A percentile compares a stretch with the other conserved stretches of the same genome.
These are phyloP conservation scores for Tipula unca DNA, from an alignment of 2,888 invertebrate species.

Conservation along the genomic window DNA sequence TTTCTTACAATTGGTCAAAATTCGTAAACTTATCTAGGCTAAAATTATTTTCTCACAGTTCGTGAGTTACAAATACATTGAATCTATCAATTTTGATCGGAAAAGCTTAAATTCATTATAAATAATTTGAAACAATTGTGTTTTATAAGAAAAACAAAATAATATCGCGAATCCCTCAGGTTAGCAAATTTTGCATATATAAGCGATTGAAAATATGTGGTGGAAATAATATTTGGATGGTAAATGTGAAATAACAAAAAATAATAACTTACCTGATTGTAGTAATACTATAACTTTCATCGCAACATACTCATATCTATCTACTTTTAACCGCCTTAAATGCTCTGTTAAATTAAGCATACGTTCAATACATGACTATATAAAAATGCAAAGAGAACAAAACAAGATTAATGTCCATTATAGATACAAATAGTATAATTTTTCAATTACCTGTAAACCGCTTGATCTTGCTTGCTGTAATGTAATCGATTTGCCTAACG, in stretches of 20 bases:
- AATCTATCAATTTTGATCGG: no score
- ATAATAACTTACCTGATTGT: conserved; percentile 75
- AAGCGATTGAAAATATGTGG: background rate
- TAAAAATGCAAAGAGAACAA: background rate
- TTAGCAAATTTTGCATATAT: background rate
- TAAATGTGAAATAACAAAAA: background rate
- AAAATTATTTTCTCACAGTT: no score
- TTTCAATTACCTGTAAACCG: conserved; percentile 43
- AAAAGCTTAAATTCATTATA: no score
- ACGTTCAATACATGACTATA: conserved; percentile 74
- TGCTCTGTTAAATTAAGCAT: conserved; percentile 94
- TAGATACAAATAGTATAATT: background rate
- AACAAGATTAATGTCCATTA: background rate
- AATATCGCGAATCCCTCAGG: background rate
- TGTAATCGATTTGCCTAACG: conserved; percentile 40
- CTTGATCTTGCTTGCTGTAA: conserved; percentile 40
- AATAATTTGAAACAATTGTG: no score
- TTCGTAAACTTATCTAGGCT: no score
- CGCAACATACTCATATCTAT: conserved; percentile 93
- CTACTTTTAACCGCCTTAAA: conserved; percentile 77
- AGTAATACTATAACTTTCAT: conserved; percentile 90
- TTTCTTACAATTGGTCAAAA: no score
- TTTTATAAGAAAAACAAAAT: background rate
- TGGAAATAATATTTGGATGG: background rate
- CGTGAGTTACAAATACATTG: no score